Percentiles rank a stretch among this genome's conserved stretches.
Evolutionary conservation across 2,888 invertebrate species (phyloP).

Genomic region (Thymelicus lineola): DNA sequence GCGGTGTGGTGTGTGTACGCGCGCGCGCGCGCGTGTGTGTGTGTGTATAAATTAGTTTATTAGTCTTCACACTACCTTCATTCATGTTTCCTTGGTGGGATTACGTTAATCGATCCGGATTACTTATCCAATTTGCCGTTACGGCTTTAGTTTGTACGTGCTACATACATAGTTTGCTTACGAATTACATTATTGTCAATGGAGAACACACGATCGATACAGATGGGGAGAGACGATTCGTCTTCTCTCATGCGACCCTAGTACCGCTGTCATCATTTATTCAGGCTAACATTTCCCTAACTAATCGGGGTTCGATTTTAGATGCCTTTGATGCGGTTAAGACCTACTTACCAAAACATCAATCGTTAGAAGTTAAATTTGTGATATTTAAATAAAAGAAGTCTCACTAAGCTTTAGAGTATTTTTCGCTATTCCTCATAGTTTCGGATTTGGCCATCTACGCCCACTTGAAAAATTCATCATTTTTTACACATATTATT

Average conservation of each 20-base stretch:
- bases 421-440: no score
- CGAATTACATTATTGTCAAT: conserved; percentile 33
- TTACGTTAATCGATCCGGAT: conserved; percentile 38
- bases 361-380: neutral
- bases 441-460: no score
- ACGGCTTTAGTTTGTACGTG: conserved; percentile 13
- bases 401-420: no score
- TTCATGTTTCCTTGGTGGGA: conserved; percentile 32
- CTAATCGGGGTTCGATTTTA: conserved; percentile 33
- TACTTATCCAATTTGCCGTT: conserved; percentile 42
- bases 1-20: no score
- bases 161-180: conserved; percentile 16
- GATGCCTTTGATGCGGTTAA: conserved; percentile 23
- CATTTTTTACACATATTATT: no score
- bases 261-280: conserved; percentile 32
- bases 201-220: conserved; percentile 28
- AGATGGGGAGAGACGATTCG: conserved; percentile 24
- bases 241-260: conserved; percentile 21
- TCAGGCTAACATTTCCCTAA: conserved; percentile 29
- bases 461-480: no score
- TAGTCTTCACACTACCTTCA: neutral
- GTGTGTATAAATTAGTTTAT: neutral
- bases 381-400: neutral
- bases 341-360: conserved; percentile 10
- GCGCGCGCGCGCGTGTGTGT: no score